Percentiles rank a stretch among this genome's conserved stretches.
Evolutionary conservation across 2,797 vertebrate genomes (phyloP).

Genomic region (Podarcis siculus): DNA sequence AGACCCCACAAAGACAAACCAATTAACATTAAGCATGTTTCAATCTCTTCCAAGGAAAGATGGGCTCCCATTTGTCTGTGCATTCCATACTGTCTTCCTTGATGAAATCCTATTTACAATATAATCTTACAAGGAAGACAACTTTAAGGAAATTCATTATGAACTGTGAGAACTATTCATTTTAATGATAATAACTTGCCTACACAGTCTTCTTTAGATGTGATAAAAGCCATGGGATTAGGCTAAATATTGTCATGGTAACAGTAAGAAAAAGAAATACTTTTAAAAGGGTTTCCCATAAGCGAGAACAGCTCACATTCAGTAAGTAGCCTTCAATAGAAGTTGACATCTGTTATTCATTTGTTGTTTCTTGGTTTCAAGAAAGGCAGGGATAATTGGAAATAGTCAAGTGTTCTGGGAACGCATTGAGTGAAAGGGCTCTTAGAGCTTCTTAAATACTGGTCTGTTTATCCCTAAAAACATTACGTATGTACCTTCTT

Average conservation of each 20-base stretch:
- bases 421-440: conserved; percentile 74
- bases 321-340: conserved; percentile 74
- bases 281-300: conserved; percentile 74
- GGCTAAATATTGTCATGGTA: conserved; percentile 77
- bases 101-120: conserved; percentile 50
- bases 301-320: conserved; percentile 73
- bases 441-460: conserved; percentile 70
- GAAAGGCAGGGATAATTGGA: conserved; percentile 77
- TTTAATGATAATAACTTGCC: conserved; percentile 70
- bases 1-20: not conserved
- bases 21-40: not conserved
- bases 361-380: conserved; percentile 77
- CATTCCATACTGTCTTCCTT: conserved; percentile 36
- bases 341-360: conserved; percentile 80
- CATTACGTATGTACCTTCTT: conserved; percentile 67
- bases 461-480: conserved; percentile 68
- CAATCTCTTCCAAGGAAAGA: conserved; percentile 26
- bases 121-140: conserved; percentile 45
- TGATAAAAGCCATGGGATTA: conserved; percentile 67
- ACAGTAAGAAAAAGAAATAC: conserved; percentile 74
- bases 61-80: not conserved
- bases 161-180: conserved; percentile 62
- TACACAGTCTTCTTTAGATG: conserved; percentile 68
- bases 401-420: conserved; percentile 76
- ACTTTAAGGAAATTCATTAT: conserved; percentile 57